A percentile compares a stretch with the other conserved stretches of the same genome.
Conservation (phyloP, 2,888 invertebrate species). For the Coleophora flavipennella region DNA sequence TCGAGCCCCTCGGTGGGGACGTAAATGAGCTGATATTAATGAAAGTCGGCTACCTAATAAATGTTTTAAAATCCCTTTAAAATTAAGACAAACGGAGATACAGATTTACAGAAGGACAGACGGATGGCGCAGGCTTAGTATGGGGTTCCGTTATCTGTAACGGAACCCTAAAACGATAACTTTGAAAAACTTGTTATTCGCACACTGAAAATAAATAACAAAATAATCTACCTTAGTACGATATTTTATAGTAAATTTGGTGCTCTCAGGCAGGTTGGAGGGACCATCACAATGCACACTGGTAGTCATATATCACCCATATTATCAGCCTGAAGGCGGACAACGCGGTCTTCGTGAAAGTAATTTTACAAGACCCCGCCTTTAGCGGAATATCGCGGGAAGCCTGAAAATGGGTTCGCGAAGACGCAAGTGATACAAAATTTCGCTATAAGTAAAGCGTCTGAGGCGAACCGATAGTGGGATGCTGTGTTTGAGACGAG, state of each 20-base stretch:
- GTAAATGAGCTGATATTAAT: too few relatives aligned
- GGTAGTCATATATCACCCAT: constrained; percentile 42
- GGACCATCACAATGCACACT: constrained; percentile 40
- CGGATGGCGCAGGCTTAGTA: too few relatives aligned
- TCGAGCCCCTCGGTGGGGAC: too few relatives aligned
- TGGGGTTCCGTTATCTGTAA: too few relatives aligned
- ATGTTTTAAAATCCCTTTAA: too few relatives aligned
- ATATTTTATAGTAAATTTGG: constrained; percentile 41
- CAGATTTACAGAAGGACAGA: too few relatives aligned
- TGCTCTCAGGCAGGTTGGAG: constrained; percentile 32
- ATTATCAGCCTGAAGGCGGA: constrained; percentile 35
- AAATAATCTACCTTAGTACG: constrained; percentile 29
- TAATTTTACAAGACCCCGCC: constrained; percentile 33
- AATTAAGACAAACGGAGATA: too few relatives aligned
- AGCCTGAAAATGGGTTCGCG: constrained; percentile 30
- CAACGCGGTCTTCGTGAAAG: constrained; percentile 28
- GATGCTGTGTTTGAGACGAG: constrained; percentile 11
- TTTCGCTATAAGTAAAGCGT: constrained; percentile 18
- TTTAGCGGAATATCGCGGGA: constrained; percentile 26
- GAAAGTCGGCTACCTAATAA: too few relatives aligned
- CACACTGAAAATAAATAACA: constrained; percentile 19
- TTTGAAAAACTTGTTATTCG: too few relatives aligned
- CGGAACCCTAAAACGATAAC: too few relatives aligned
- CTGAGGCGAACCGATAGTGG: constrained; percentile 28
- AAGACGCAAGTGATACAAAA: constrained; percentile 31